Conservation (phyloP, 2,888 invertebrate species). For the Suillia variegata region DNA sequence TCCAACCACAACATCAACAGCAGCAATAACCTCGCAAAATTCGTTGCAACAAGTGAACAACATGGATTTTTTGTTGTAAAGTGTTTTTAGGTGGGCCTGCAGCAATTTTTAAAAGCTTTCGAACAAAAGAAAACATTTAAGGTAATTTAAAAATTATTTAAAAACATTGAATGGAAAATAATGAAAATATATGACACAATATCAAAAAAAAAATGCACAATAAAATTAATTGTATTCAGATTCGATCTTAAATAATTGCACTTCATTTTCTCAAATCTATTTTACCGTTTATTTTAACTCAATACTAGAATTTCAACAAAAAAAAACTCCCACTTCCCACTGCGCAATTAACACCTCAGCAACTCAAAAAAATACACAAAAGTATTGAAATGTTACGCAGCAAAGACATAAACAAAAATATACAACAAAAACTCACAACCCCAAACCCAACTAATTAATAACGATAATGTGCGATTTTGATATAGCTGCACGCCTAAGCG, state of each 20-base stretch:
- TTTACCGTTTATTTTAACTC: no score
- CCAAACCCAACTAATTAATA: background rate
- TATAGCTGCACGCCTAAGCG: background rate
- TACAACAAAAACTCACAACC: background rate
- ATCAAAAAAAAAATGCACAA: no score
- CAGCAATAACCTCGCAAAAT: background rate
- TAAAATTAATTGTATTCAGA: no score
- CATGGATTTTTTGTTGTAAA: background rate
- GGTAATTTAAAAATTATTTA: no score
- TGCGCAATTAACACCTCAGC: slow-evolving; percentile 23
- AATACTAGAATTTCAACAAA: no score
- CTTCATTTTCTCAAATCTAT: no score
- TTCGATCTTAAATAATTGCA: no score
- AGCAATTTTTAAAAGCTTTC: no score
- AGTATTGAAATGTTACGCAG: background rate
- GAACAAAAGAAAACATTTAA: no score
- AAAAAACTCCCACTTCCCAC: slow-evolving; percentile 10
- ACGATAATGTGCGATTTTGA: background rate
- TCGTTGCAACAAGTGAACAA: background rate
- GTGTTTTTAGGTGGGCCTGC: background rate
- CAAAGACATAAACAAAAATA: background rate
- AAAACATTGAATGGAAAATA: no score
- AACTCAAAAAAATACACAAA: background rate
- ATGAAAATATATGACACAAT: no score
- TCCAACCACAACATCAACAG: slow-evolving; percentile 5